Base-by-base conservation (phyloP, 2,888 invertebrate genomes). In the Eupithecia centaureata region DNA sequence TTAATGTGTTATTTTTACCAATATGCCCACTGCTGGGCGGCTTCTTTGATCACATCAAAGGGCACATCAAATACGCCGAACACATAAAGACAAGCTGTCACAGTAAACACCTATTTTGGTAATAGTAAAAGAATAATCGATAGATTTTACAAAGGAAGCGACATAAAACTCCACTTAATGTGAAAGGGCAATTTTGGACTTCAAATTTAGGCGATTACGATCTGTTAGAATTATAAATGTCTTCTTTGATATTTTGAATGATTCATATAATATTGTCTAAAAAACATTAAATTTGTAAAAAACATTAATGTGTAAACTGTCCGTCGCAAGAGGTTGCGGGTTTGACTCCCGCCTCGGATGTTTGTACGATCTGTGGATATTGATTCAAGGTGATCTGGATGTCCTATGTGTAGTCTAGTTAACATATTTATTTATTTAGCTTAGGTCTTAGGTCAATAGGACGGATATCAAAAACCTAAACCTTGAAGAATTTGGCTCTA, bases 1-100 rank as follows among this genome's bases (percentile, higher is more conserved):
- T 73, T 73, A 72, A 75, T 89, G 88, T 90, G 90, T 88, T 90
- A 86, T 88, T 89, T 88, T 87, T 87, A 90, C 90, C 89, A 90
- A 90, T 90, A 90, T 86, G 88, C 87, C 84, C 81, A 82, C 85
- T 84, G 80, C 83, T 81, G 81, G 82, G 81, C 89, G 90, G 89
- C 79, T 71, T 76, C 84, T 91, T 90, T 90, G 89, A 91, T 87
- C 86, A 77, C 77, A 78, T 83, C 82, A 83, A 79, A 83, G 73
- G 76, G 68, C 72, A 70, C 72, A 70, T 76, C 77, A 76, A 76
- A 77, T 68, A 51, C 61, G 67, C 73, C 74, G 76, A 64, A 71
- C 77, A 78, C 82, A 77, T 82, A 81, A 82, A 82, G 76, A 77
- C 79, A 76, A 75, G 76, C 77, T 78, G 79, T 79, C 78, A 82